Evolutionary conservation across 2,888 invertebrate species (phyloP).

Genomic region (Rotaria sp.): DNA sequence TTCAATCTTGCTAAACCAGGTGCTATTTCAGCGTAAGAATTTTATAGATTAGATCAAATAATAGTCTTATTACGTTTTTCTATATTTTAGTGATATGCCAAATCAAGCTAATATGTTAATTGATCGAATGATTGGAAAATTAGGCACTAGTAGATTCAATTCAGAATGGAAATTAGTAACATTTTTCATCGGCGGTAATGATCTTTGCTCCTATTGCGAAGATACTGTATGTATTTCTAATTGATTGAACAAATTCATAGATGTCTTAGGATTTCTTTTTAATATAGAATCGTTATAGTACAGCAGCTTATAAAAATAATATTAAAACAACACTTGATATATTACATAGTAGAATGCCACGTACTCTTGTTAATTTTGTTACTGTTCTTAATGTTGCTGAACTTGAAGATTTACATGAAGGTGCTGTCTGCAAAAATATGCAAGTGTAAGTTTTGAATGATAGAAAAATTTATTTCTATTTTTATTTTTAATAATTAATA

Average conservation of each 20-base stretch:
- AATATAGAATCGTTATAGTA: constrained; percentile 44
- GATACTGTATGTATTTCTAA: constrained; percentile 39
- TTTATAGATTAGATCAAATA: constrained; percentile 41
- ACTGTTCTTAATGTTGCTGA: constrained; percentile 49
- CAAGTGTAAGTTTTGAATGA: background rate
- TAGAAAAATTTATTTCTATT: background rate
- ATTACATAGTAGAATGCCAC: constrained; percentile 47
- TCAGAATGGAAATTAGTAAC: constrained; percentile 45
- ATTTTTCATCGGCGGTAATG: constrained; percentile 44
- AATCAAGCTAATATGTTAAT: constrained; percentile 42
- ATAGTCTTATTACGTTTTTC: background rate
- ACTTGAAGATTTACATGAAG: constrained; percentile 43
- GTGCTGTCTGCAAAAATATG: constrained; percentile 44
- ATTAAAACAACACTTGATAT: constrained; percentile 48
- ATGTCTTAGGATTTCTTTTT: background rate
- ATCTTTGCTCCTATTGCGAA: constrained; percentile 43
- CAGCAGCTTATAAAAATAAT: constrained; percentile 44
- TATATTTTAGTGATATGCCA: constrained; percentile 42
- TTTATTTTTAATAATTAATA: background rate
- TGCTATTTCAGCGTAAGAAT: constrained; percentile 35
- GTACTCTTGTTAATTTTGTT: constrained; percentile 51
- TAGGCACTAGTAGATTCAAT: constrained; percentile 39
- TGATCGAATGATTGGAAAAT: constrained; percentile 31
- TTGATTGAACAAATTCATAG: background rate
- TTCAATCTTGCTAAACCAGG: constrained; percentile 36